Conservation (phyloP, 92 coral and sea anemone genomes). For the Phenganax subtilis region DNA sequence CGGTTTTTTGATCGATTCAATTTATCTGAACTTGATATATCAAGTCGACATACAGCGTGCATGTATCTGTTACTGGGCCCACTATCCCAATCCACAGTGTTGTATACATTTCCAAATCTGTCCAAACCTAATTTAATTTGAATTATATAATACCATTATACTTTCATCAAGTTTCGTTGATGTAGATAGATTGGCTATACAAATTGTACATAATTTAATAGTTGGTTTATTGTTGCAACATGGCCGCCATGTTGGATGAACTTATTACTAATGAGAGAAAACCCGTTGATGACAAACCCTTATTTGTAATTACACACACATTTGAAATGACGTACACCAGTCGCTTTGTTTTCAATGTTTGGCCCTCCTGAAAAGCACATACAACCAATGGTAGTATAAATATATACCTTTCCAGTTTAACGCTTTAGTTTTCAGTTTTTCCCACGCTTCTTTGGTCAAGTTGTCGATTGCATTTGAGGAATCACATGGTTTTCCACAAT, state of each 20-base stretch:
- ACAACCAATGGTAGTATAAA: not conserved
- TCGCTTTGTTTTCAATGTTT: constrained; percentile 3
- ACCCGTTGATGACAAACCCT: no score
- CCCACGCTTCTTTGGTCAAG: constrained; percentile 18
- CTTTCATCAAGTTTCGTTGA: not conserved
- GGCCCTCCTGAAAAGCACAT: not conserved
- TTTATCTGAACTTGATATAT: constrained; percentile 21
- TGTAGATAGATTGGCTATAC: no score
- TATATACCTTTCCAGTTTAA: constrained; percentile 13
- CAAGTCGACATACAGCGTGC: constrained; percentile 25
- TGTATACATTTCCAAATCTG: constrained; percentile 18
- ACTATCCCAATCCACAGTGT: constrained; percentile 15
- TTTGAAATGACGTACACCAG: not conserved
- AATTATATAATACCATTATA: not conserved
- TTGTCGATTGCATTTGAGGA: constrained; percentile 24
- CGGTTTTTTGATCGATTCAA: constrained; percentile 20
- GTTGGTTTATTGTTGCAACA: no score
- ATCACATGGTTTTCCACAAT: constrained; percentile 21
- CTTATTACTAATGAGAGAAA: no score
- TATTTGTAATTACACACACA: no score
- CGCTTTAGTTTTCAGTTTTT: constrained; percentile 18
- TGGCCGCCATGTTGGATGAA: no score
- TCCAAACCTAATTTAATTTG: not conserved
- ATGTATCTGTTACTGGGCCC: constrained; percentile 27
- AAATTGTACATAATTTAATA: no score